These are phyloP conservation scores for Cervus canadensis DNA, from an alignment of 2,113 vertebrate species.

Conservation along the genomic window DNA sequence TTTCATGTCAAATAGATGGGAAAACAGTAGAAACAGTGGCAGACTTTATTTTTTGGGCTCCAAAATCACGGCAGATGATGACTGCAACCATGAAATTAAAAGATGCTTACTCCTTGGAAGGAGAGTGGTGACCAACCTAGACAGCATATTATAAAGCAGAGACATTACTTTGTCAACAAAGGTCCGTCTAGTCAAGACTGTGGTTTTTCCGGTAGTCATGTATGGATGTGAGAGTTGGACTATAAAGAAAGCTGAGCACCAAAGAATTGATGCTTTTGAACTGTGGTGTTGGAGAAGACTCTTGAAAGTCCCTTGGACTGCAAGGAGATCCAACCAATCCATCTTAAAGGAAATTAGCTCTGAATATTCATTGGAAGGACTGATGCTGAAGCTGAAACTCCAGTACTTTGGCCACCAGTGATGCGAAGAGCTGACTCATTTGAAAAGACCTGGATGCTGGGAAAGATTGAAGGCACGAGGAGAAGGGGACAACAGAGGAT, in stretches of 20 bases:
- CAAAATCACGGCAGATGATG: background rate
- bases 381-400: background rate
- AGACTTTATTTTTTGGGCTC: background rate
- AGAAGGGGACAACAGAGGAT: background rate
- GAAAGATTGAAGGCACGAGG: background rate
- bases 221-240: background rate
- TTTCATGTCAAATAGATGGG: background rate
- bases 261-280: background rate
- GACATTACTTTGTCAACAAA: background rate
- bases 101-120: background rate
- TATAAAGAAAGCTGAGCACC: background rate
- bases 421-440: background rate
- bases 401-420: background rate
- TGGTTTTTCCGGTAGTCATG: background rate
- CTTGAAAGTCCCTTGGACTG: background rate
- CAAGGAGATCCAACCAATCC: background rate
- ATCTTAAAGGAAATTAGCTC: background rate
- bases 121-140: background rate
- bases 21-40: background rate
- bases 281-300: background rate
- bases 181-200: background rate
- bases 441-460: background rate
- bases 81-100: background rate
- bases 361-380: background rate
- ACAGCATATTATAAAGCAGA: background rate